phyloP scores from a whole-genome alignment of 2,888 invertebrate species.

The Priocnemis perturbator region DNA sequence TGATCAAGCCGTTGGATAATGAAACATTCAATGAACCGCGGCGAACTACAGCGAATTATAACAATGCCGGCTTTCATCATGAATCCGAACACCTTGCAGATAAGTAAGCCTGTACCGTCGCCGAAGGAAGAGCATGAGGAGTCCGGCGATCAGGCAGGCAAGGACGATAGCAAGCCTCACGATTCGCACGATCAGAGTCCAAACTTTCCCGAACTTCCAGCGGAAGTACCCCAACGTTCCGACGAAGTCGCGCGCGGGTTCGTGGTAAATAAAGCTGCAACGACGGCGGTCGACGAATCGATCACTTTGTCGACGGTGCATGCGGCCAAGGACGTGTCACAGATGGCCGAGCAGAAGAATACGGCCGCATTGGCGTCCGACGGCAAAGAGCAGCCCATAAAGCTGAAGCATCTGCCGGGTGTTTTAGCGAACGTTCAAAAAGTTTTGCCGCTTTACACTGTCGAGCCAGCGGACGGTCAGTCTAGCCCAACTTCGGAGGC shows the following conservation, averaged over 20 bases:
- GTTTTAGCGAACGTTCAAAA: slow-evolving; percentile 40
- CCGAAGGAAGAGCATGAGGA: too few species aligned
- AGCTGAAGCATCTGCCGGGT: slow-evolving; percentile 12
- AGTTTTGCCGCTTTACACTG: slow-evolving; percentile 19
- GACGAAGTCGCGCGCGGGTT: slow-evolving; percentile 1
- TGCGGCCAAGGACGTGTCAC: too few species aligned
- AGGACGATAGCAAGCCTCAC: slow-evolving; percentile 56
- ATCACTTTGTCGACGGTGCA: too few species aligned
- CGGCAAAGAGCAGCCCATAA: slow-evolving; percentile 16
- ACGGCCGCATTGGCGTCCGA: background rate
- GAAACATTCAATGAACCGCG: background rate
- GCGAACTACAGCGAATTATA: too few species aligned
- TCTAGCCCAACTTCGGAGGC: background rate
- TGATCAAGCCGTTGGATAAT: too few species aligned
- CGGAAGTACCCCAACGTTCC: slow-evolving; percentile 20
- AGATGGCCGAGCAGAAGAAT: background rate
- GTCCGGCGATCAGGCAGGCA: slow-evolving; percentile 40
- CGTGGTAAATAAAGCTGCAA: background rate
- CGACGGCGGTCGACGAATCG: too few species aligned
- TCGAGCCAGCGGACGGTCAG: slow-evolving; percentile 1
- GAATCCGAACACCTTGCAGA: too few species aligned
- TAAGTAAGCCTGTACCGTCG: too few species aligned
- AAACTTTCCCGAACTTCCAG: slow-evolving; percentile 28
- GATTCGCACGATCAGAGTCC: slow-evolving; percentile 49
- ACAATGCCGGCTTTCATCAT: background rate